Evolutionary conservation across 2,113 vertebrate genomes (phyloP).

Genomic region (Oryzias curvinotus): DNA sequence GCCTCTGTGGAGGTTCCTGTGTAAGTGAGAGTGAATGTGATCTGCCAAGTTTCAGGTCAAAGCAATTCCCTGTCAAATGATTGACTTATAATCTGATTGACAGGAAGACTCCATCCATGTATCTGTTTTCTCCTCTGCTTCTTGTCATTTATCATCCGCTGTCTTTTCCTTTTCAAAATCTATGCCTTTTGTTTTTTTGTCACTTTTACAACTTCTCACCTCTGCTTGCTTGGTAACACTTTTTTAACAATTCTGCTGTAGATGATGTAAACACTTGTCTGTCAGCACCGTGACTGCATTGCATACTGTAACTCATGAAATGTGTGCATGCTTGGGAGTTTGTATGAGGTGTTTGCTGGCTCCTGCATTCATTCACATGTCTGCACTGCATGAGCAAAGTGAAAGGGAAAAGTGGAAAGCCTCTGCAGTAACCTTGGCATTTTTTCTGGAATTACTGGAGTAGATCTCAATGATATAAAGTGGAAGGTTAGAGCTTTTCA

Average conservation of each 20-base stretch:
- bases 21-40: slow-evolving; percentile 49
- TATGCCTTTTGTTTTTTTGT: slow-evolving; percentile 16
- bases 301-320: slow-evolving; percentile 48
- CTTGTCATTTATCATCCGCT: slow-evolving; percentile 47
- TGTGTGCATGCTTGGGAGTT: not conserved
- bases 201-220: slow-evolving; percentile 23
- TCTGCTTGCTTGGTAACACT: slow-evolving; percentile 1
- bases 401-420: slow-evolving; percentile 11
- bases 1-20: slow-evolving; percentile 47
- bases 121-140: slow-evolving; percentile 27
- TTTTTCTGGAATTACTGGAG: slow-evolving; percentile 32
- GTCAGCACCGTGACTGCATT: slow-evolving; percentile 54
- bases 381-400: slow-evolving; percentile 4
- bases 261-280: slow-evolving; percentile 68
- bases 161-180: slow-evolving; percentile 21
- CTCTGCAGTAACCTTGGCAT: slow-evolving; percentile 33
- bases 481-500: slow-evolving; percentile 13
- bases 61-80: slow-evolving; percentile 64
- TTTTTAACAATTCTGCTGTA: slow-evolving; percentile 11
- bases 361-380: slow-evolving; percentile 3
- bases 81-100: slow-evolving; percentile 74
- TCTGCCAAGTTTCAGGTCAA: slow-evolving; percentile 65
- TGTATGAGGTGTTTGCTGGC: not conserved
- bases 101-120: slow-evolving; percentile 51
- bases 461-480: slow-evolving; percentile 15